Evolutionary conservation across 1,140 invertebrate species (phyloP).

Genomic region (Ceratoteleas bidentatus): DNA sequence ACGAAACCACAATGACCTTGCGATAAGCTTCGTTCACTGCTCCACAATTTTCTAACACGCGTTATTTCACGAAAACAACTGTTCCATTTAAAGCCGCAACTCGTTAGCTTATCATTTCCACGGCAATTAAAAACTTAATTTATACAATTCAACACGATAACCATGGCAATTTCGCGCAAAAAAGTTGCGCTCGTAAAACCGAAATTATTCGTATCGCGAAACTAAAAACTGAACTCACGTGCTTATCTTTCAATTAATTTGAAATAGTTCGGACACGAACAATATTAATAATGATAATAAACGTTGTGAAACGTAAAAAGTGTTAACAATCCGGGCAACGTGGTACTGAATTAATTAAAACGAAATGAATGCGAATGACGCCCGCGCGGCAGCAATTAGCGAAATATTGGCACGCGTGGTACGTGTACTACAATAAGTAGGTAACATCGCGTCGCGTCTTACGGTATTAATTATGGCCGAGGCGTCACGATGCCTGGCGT

Average conservation of each 20-base stretch:
- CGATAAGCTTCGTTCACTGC: conserved; percentile 17
- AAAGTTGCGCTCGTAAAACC: too few relatives aligned
- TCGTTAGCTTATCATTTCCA: conserved; percentile 9
- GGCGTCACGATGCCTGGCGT: conserved; percentile 71
- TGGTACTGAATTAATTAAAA: not conserved
- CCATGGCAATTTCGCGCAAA: too few relatives aligned
- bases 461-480: conserved; percentile 73
- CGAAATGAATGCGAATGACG: not conserved
- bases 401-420: conserved; percentile 64
- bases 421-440: conserved; percentile 69
- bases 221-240: too few relatives aligned
- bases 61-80: conserved; percentile 40
- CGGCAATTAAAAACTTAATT: conserved; percentile 28
- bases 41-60: conserved; percentile 29
- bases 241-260: too few relatives aligned
- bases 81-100: conserved; percentile 11
- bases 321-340: not conserved
- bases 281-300: not conserved
- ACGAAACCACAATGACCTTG: conserved; percentile 15
- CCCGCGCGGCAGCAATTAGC: conserved; percentile 14
- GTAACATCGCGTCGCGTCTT: conserved; percentile 40
- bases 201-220: too few relatives aligned
- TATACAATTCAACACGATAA: conserved; percentile 11
- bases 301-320: too few relatives aligned
- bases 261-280: too few relatives aligned